Percentiles rank a stretch among this genome's conserved stretches.
Evolutionary conservation across 2,113 vertebrate genomes (phyloP).

Genomic region (Dicentrarchus labrax): DNA sequence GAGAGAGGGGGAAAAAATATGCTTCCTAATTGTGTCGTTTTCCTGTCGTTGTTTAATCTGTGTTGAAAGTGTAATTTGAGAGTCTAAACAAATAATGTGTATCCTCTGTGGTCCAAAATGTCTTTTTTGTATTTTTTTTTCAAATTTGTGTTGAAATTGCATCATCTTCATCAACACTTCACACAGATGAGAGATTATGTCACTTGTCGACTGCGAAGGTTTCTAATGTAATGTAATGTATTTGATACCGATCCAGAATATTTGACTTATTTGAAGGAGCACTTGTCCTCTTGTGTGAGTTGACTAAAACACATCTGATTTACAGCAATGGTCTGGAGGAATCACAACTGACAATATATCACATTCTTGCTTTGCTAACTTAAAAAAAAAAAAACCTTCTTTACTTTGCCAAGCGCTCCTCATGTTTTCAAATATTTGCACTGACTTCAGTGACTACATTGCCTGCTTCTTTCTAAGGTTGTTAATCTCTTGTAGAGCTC

Average conservation of each 20-base stretch:
- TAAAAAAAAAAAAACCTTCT: neutral
- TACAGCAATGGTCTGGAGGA: neutral
- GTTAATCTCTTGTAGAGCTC: conserved; percentile 29
- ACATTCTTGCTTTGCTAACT: neutral
- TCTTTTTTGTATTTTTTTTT: neutral
- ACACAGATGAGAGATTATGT: neutral
- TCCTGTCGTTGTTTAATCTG: conserved; percentile 18
- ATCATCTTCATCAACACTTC: neutral
- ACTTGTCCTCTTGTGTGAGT: neutral
- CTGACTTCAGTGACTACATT: neutral
- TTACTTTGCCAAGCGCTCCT: neutral
- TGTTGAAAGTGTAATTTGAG: conserved; percentile 11
- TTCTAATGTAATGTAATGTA: conserved; percentile 4
- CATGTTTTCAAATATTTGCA: conserved; percentile 15
- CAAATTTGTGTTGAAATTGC: neutral
- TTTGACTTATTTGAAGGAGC: conserved; percentile 19
- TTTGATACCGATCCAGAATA: conserved; percentile 16
- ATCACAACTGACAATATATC: neutral
- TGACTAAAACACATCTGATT: neutral
- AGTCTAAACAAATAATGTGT: neutral
- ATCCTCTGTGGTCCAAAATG: conserved; percentile 6
- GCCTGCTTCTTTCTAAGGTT: conserved; percentile 5
- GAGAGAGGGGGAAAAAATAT: neutral
- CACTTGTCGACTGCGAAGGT: conserved; percentile 5
- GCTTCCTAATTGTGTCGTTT: conserved; percentile 17